Base-by-base conservation (phyloP, 2,797 vertebrate genomes). In the Clarias fuscus region DNA sequence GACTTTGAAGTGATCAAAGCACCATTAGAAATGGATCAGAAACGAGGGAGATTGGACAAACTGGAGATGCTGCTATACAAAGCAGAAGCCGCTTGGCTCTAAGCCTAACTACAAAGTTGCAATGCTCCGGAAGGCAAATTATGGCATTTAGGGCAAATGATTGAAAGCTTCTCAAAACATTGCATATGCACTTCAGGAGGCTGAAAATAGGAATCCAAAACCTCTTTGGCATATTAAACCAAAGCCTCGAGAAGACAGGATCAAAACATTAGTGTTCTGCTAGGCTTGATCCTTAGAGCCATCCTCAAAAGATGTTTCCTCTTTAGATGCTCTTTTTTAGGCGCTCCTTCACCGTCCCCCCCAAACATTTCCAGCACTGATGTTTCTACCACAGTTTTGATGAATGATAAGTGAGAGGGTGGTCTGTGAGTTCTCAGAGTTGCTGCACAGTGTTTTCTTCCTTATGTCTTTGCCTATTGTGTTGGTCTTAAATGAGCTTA, bases 171-270 rank as follows among this genome's bases (percentile, higher is more conserved):
- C 87, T 92, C 84, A 85, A 76, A 93, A 92, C 87, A 91, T 88
- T 7, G 70, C 20, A 88, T 85, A 88, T 89, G 82, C 22, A 33
- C 61, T 88, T 83, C 78, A 89, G 85, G 72, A 40, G 90, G 64
- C 83, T 92, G 93, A 93, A 92, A 92, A 93, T 88, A 91, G 91
- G 24, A 90, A 93, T 89, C 61, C 75, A 73, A 83, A 88, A 89
- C 86, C 82, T 88, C 89, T 88, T 77, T 84, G 81, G 82, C 85
- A 86, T 82, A 80, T n/a, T 43, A 78, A 80, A 73, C 80, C 79
- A 88, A 86, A 59, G 87, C 83, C 77, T 89, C 79, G 27, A 79
- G 68, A 88, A 86, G 65, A 71, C n/a, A 68, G 33, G 78, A 88
- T 85, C 40, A 73, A 86, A 89, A 85, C 59, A 78, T 77, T 13